Evolutionary conservation across 2,888 invertebrate species (phyloP).

Genomic region (Nasonia oneida): DNA sequence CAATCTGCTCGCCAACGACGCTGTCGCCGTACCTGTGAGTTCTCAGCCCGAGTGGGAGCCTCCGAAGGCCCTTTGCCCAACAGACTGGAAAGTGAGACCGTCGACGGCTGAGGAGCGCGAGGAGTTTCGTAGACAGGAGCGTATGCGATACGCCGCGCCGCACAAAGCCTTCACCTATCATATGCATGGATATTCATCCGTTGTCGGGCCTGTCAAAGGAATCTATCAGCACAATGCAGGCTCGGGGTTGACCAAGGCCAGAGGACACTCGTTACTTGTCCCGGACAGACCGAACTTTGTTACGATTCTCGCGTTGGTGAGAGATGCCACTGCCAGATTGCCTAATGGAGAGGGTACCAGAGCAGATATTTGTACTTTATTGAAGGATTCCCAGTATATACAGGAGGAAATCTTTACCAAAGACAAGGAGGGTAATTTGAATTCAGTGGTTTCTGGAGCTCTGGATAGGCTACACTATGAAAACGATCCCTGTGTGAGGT

Average conservation of each 20-base stretch:
- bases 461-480: conserved; percentile 94
- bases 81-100: conserved; percentile 90
- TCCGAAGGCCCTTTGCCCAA: conserved; percentile 84
- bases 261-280: conserved; percentile 91
- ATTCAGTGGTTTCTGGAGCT: conserved; percentile 93
- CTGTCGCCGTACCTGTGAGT: conserved; percentile 69
- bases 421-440: conserved; percentile 84
- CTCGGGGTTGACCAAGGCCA: conserved; percentile 82
- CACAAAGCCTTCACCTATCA: conserved; percentile 95
- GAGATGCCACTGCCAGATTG: conserved; percentile 95
- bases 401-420: conserved; percentile 74
- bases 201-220: conserved; percentile 91
- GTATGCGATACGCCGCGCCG: conserved; percentile 91
- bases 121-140: conserved; percentile 90
- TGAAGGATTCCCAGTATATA: conserved; percentile 88
- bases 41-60: conserved; percentile 76
- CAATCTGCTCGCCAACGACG: conserved; percentile 67
- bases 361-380: conserved; percentile 93
- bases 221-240: conserved; percentile 85
- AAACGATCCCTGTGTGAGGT: conserved; percentile 95
- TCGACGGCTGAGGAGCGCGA: conserved; percentile 89
- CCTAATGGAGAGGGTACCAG: conserved; percentile 97
- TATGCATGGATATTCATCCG: conserved; percentile 91
- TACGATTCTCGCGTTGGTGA: conserved; percentile 93
- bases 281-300: conserved; percentile 94